Evolutionary conservation across 1,140 invertebrate species (phyloP).

Genomic region (Bradysia coprophila): DNA sequence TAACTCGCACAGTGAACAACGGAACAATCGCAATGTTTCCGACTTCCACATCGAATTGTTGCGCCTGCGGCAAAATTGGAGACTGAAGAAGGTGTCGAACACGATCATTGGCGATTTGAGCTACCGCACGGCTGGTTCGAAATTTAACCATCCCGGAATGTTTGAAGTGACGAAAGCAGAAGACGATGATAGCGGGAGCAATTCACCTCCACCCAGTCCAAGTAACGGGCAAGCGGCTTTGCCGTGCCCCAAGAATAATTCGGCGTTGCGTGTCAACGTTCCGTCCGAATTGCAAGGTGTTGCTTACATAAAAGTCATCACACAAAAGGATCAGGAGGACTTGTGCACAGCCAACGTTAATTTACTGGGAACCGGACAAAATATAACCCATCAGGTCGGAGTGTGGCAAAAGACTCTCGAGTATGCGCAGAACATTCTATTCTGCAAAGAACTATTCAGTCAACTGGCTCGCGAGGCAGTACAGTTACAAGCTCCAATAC

Average conservation of each 20-base stretch:
- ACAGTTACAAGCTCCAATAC: conserved; percentile 77
- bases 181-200: conserved; percentile 44
- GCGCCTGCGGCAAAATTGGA: conserved; percentile 80
- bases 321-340: conserved; percentile 81
- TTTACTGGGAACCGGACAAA: conserved; percentile 39
- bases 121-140: conserved; percentile 82
- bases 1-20: conserved; percentile 57
- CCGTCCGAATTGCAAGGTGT: conserved; percentile 88
- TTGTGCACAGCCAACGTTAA: conserved; percentile 61
- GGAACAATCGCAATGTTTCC: conserved; percentile 48
- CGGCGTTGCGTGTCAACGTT: conserved; percentile 77
- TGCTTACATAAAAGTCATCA: conserved; percentile 87
- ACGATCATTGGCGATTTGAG: conserved; percentile 92
- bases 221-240: conserved; percentile 13
- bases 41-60: conserved; percentile 90
- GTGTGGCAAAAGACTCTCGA: conserved; percentile 90
- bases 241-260: conserved; percentile 35
- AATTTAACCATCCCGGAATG: conserved; percentile 81
- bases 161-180: conserved; percentile 95
- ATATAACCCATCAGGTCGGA: conserved; percentile 43
- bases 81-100: conserved; percentile 87
- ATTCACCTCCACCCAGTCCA: conserved; percentile 26
- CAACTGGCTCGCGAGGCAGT: conserved; percentile 89
- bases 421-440: conserved; percentile 90
- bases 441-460: conserved; percentile 93